phyloP scores from a whole-genome alignment of 2,888 invertebrate species.

The Subacronicta megacephala region DNA sequence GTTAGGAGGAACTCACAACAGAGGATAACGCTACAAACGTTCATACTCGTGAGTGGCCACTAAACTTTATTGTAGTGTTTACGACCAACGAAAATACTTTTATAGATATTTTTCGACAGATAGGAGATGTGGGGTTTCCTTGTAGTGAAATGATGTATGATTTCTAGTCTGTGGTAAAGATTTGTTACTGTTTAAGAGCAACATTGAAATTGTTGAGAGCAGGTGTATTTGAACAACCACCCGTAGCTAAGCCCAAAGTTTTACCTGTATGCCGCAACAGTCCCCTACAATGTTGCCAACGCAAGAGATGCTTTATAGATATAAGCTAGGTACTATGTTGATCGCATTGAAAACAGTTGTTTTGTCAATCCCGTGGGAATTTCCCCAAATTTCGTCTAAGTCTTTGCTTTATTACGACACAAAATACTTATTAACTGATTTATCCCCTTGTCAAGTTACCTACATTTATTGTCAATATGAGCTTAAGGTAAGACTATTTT shows the following conservation, averaged over 20 bases:
- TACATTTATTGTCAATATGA: too few species aligned
- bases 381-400: too few species aligned
- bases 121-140: conserved; percentile 56
- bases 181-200: conserved; percentile 33
- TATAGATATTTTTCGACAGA: conserved; percentile 64
- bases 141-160: conserved; percentile 31
- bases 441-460: too few species aligned
- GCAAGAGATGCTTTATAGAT: too few species aligned
- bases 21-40: conserved; percentile 58
- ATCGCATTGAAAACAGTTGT: too few species aligned
- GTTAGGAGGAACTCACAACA: conserved; percentile 57
- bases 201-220: conserved; percentile 32
- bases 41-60: conserved; percentile 78
- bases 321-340: too few species aligned
- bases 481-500: too few species aligned
- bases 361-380: too few species aligned
- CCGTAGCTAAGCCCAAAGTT: conserved; percentile 39
- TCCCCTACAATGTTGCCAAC: conserved; percentile 8
- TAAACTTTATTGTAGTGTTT: conserved; percentile 85
- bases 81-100: conserved; percentile 67
- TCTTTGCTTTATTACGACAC: too few species aligned
- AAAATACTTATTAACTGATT: too few species aligned
- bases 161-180: conserved; percentile 32
- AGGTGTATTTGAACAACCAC: conserved; percentile 26
- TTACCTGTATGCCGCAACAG: conserved; percentile 19